Evolutionary conservation across 2,113 vertebrate species (phyloP).

Genomic region (Columba livia): DNA sequence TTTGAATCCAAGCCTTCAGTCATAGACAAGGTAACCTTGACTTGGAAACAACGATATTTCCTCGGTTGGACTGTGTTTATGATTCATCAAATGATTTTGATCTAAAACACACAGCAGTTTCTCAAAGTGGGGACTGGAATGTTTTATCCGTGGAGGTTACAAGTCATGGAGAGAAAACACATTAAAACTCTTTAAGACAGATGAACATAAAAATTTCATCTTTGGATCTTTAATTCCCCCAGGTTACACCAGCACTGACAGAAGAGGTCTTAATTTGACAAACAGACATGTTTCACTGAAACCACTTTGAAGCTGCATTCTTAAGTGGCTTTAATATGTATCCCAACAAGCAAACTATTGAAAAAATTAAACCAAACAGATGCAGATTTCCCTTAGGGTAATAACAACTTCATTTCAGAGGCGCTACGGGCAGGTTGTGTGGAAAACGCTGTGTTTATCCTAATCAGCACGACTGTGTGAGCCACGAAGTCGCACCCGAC

Average conservation of each 20-base stretch:
- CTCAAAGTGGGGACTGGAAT: background rate
- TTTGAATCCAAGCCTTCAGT: slow-evolving; percentile 61
- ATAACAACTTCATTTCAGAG: slow-evolving; percentile 50
- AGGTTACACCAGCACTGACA: background rate
- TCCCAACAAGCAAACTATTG: slow-evolving; percentile 69
- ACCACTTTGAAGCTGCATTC: slow-evolving; percentile 47
- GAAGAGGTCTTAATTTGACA: slow-evolving; percentile 36
- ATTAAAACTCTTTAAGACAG: background rate
- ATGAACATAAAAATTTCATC: slow-evolving; percentile 2
- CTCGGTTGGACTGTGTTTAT: background rate
- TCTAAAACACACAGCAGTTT: background rate
- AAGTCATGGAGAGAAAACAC: background rate
- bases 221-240: background rate
- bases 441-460: slow-evolving; percentile 55
- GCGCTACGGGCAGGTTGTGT: slow-evolving; percentile 50
- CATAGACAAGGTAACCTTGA: slow-evolving; percentile 75
- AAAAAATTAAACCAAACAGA: slow-evolving; percentile 69
- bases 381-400: slow-evolving; percentile 61
- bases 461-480: slow-evolving; percentile 27
- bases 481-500: background rate
- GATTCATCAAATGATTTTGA: background rate
- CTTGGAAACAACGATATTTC: background rate
- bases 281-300: slow-evolving; percentile 41
- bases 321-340: slow-evolving; percentile 65
- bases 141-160: background rate